Evolutionary conservation across 1,140 invertebrate species (phyloP).

Genomic region (Drosophila littoralis): DNA sequence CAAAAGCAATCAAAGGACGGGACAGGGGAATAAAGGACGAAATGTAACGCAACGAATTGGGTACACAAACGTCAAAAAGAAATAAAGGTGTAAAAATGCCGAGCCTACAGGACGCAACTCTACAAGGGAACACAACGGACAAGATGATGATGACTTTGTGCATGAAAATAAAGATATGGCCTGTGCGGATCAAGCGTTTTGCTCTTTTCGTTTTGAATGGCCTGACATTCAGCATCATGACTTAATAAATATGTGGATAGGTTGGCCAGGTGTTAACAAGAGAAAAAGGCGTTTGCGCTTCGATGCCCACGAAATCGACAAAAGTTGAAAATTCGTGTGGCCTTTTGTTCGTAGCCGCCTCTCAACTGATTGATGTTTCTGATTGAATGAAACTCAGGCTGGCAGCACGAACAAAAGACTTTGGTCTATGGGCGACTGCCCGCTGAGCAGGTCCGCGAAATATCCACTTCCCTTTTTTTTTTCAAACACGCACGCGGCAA

Average conservation of each 20-base stretch:
- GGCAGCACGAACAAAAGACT: conserved; percentile 22
- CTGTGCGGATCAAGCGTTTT: conserved; percentile 22
- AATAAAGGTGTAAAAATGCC: conserved; percentile 6
- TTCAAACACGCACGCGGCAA: conserved; percentile 20
- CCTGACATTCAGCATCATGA: conserved; percentile 59
- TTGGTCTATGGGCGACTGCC: conserved; percentile 3
- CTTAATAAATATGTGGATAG: conserved; percentile 70
- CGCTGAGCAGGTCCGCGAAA: conserved; percentile 28
- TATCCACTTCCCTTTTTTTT: not conserved
- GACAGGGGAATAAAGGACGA: conserved; percentile 4
- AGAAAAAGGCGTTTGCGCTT: conserved; percentile 59
- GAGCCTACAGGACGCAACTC: not conserved
- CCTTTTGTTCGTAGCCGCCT: conserved; percentile 20
- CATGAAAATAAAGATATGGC: conserved; percentile 30
- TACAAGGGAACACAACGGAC: conserved; percentile 1
- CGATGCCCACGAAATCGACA: conserved; percentile 77
- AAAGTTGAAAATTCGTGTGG: conserved; percentile 68
- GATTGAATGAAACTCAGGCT: conserved; percentile 54
- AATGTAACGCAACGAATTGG: conserved; percentile 11
- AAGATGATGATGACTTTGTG: conserved; percentile 13
- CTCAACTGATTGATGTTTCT: conserved; percentile 46
- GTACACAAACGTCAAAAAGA: conserved; percentile 22
- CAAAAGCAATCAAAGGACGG: conserved; percentile 53
- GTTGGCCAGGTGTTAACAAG: conserved; percentile 32
- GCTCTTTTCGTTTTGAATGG: conserved; percentile 38